Base-by-base conservation (phyloP, 2,888 invertebrate genomes). In the Aphodius granarius region DNA sequence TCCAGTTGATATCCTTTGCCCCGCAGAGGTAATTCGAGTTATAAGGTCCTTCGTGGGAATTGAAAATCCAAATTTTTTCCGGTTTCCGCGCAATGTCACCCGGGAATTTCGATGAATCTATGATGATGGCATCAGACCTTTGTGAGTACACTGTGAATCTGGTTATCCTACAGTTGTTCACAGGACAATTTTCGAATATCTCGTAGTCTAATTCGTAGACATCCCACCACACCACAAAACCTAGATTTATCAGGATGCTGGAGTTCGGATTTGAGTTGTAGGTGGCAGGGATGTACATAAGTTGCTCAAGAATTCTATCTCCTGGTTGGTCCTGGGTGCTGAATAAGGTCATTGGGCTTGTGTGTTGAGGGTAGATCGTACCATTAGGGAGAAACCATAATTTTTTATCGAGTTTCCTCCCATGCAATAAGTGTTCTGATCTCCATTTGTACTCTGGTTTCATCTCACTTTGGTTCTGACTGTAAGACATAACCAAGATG, bases 1-100 rank as follows among this genome's bases (percentile, higher is more conserved):
- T 97, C 96, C 97, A 97, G 89, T 97, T 97, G 86, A 97, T 93
- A 0, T 17, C 66, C 9, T 65, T 18, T 3, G 17, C 18, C 1
- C 15, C 3, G 3, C 18, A 65, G 18, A 18, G 18, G 18, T 65
- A 65, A 15, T 18, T 18, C 1, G 66, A 1, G 9, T 65, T 19
- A 3, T 19, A 18, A 9, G 66, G 66, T 1, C 43, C 43, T 43
- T 43, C 43, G 9, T 2, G 6, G 4, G 43, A 43, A 3, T 43
- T 6, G 43, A 43, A 43, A 43, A 43, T 43, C 43, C 43, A 43
- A 13, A 43, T 6, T 43, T 43, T 43, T 43, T 43, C 43, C 1
- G 43, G 43, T 9, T 6, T 43, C 13, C 43, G 6, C 13, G 6
- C 43, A 2, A 13, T 9, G 6, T 43, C 43, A 9, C 3, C 2